Conservation (phyloP, 1,140 invertebrate species). For the Teleogryllus occipitalis region DNA sequence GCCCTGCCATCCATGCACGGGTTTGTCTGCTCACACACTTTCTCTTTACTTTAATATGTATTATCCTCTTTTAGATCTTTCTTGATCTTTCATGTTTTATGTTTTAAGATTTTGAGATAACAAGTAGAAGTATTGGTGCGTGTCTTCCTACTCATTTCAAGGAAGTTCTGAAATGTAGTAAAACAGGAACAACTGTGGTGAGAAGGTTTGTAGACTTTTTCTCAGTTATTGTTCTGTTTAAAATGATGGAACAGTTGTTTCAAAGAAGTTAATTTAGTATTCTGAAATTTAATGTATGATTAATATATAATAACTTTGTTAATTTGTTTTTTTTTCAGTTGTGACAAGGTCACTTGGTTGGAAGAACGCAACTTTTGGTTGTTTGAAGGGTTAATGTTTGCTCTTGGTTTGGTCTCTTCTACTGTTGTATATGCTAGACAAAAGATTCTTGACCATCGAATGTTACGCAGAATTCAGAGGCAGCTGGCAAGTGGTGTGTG, state of each 20-base stretch:
- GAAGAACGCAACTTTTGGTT: slow-evolving; percentile 74
- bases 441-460: slow-evolving; percentile 45
- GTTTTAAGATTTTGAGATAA: slow-evolving; percentile 55
- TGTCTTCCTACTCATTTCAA: slow-evolving; percentile 62
- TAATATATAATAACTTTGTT: neutral
- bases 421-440: slow-evolving; percentile 46
- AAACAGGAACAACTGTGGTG: slow-evolving; percentile 56
- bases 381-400: slow-evolving; percentile 67
- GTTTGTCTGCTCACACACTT: slow-evolving; percentile 33
- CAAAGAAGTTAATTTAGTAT: slow-evolving; percentile 7
- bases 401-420: slow-evolving; percentile 52
- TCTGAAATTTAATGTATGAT: neutral
- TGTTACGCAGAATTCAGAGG: slow-evolving; percentile 51
- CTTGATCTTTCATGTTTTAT: slow-evolving; percentile 12
- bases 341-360: slow-evolving; percentile 57
- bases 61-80: neutral
- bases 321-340: slow-evolving; percentile 35
- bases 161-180: slow-evolving; percentile 58
- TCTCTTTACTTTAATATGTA: neutral
- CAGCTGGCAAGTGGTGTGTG: slow-evolving; percentile 42
- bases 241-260: too few relatives aligned
- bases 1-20: slow-evolving; percentile 71
- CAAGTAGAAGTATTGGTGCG: slow-evolving; percentile 54
- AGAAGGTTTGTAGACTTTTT: slow-evolving; percentile 44
- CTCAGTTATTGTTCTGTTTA: neutral